A percentile compares a stretch with the other conserved stretches of the same genome.
Conservation (phyloP, 1,140 invertebrate genomes). For the Pseudomyrmex flavicornis region DNA sequence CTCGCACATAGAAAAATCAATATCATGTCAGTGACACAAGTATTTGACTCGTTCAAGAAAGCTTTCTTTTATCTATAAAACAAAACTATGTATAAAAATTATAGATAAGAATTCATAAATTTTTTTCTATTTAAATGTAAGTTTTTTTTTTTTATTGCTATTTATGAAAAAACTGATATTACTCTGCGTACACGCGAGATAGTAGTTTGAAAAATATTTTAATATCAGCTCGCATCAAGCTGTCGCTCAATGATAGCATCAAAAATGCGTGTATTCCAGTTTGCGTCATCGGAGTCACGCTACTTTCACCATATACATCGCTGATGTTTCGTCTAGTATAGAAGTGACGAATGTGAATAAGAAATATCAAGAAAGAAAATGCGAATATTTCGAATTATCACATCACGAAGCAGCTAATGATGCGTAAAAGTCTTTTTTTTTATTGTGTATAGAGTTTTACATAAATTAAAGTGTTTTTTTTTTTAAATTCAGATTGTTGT, state of each 20-base stretch:
- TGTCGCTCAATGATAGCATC: neutral
- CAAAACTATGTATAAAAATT: too few species aligned
- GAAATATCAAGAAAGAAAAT: neutral
- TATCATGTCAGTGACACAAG: neutral
- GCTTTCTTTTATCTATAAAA: too few species aligned
- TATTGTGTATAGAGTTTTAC: neutral
- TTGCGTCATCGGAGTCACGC: slow-evolving; percentile 29
- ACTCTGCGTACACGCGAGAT: neutral
- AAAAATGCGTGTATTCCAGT: slow-evolving; percentile 18
- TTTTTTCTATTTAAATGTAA: too few species aligned
- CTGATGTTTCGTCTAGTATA: neutral
- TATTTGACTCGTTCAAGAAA: neutral
- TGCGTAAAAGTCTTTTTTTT: neutral
- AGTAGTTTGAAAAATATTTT: slow-evolving; percentile 5
- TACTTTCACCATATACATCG: slow-evolving; percentile 36
- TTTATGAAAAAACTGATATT: neutral
- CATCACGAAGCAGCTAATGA: neutral
- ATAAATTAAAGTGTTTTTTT: neutral
- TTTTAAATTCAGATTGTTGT: neutral
- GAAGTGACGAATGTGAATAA: slow-evolving; percentile 11
- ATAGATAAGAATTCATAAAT: too few species aligned
- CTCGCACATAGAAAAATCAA: slow-evolving; percentile 5
- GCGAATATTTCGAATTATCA: neutral
- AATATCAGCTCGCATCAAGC: neutral
- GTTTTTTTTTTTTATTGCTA: too few species aligned